Evolutionary conservation across 2,888 invertebrate species (phyloP).

Genomic region (Leptopterna dolabrata): DNA sequence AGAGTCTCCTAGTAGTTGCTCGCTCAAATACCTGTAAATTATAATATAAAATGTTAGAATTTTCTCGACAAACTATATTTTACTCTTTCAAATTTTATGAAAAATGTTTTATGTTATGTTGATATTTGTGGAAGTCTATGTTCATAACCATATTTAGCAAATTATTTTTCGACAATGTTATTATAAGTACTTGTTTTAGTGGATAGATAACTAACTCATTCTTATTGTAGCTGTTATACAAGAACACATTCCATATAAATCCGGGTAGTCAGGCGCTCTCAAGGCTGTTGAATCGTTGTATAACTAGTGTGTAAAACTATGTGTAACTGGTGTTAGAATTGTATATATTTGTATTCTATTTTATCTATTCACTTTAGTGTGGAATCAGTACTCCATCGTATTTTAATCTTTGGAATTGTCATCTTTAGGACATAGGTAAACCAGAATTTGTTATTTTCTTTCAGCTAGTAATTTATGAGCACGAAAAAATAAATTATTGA

Average conservation of each 20-base stretch:
- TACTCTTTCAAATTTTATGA: neutral
- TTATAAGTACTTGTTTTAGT: neutral
- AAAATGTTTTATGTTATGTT: conserved; percentile 14
- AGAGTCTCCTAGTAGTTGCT: conserved; percentile 42
- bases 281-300: neutral
- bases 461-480: neutral
- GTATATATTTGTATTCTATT: neutral
- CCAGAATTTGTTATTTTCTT: neutral
- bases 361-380: neutral
- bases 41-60: conserved; percentile 15
- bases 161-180: conserved; percentile 23
- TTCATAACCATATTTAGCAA: conserved; percentile 4
- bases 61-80: conserved; percentile 12
- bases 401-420: too few relatives aligned
- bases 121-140: conserved; percentile 9
- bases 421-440: neutral
- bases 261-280: too few relatives aligned
- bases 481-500: neutral
- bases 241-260: neutral
- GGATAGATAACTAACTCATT: neutral
- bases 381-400: neutral
- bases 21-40: conserved; percentile 31
- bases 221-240: neutral
- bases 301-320: neutral
- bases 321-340: neutral